Evolutionary conservation across 2,888 invertebrate species (phyloP).

Genomic region (Machimus atricapillus): DNA sequence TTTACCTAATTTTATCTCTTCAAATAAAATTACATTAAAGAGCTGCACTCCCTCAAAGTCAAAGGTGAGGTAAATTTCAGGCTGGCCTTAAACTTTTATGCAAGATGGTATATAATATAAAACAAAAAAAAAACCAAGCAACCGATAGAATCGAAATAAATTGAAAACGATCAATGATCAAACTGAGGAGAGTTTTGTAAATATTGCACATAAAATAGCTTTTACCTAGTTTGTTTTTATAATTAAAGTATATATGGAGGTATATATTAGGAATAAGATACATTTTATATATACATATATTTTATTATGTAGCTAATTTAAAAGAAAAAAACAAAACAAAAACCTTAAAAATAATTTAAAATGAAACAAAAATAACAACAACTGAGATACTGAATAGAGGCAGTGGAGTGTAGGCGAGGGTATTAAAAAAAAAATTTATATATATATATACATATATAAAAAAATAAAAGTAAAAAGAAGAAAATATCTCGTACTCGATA

Average conservation of each 20-base stretch:
- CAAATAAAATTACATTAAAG: too few relatives aligned
- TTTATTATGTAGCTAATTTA: slow-evolving; percentile 37
- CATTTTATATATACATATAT: slow-evolving; percentile 33
- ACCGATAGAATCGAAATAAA: neutral
- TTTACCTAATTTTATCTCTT: too few relatives aligned
- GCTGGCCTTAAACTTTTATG: too few relatives aligned
- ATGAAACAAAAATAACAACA: neutral
- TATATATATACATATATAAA: too few relatives aligned
- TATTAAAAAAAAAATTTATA: too few relatives aligned
- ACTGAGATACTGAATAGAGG: neutral
- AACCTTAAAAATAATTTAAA: neutral
- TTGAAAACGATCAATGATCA: neutral
- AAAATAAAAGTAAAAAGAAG: too few relatives aligned
- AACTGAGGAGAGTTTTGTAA: neutral
- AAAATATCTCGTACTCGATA: neutral
- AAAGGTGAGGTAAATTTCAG: too few relatives aligned
- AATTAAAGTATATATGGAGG: slow-evolving; percentile 22
- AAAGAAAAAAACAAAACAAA: neutral
- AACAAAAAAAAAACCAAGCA: neutral
- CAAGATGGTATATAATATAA: too few relatives aligned
- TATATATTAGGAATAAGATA: neutral
- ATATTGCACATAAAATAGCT: slow-evolving; percentile 33
- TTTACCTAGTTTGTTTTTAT: slow-evolving; percentile 35
- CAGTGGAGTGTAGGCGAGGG: neutral
- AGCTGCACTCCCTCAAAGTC: too few relatives aligned